Base-by-base conservation (phyloP, 2,888 invertebrate species). In the Cremastobaeus sp. region DNA sequence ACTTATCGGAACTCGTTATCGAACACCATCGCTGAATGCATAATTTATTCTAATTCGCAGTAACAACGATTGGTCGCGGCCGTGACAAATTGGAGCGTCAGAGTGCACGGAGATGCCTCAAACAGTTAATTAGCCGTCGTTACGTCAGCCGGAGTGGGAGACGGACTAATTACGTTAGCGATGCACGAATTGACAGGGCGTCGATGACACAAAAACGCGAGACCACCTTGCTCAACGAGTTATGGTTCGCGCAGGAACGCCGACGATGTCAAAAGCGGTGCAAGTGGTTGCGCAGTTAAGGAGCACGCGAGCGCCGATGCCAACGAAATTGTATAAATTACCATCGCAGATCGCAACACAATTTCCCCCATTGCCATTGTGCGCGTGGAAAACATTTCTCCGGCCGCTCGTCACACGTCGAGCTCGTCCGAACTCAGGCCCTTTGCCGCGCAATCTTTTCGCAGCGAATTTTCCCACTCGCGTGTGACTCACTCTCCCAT, bases 311-410 rank as follows among this genome's bases (percentile, higher is more conserved):
- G 45, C 12, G 39, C 32, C 25, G 14, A 17, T 20, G 43, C 52
- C 37, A 66, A 59, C 43, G 50, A 41, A 68, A 68, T 68, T 52
- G 68, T 59, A 50, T 68, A 52, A 68, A 59, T 68, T 57, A 43
- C 48, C 57, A 66, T 68, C 68, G 52, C 50, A 59, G 59, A 68
- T 68, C 43, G 43, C 43, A 57, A 68, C 41, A 43, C 43, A 57
- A 68, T 59, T 68, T 68, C 57, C 57, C 50, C 12, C 35, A 35
- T 43, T 50, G 50, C 57, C 43, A 68, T 59, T 57, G 57, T 59
- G 57, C 35, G 39, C 48, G 21, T 21, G 32, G 48, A 57, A 66
- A 66, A 66, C 52, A 34, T 68, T 68, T 48, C 68, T 28, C 43
- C 21, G 25, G 11, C 17, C 18, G n/a, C 12, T 39, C 18, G 34